Evolutionary conservation across 1,140 invertebrate genomes (phyloP).

Genomic region (Antheraea mylitta): DNA sequence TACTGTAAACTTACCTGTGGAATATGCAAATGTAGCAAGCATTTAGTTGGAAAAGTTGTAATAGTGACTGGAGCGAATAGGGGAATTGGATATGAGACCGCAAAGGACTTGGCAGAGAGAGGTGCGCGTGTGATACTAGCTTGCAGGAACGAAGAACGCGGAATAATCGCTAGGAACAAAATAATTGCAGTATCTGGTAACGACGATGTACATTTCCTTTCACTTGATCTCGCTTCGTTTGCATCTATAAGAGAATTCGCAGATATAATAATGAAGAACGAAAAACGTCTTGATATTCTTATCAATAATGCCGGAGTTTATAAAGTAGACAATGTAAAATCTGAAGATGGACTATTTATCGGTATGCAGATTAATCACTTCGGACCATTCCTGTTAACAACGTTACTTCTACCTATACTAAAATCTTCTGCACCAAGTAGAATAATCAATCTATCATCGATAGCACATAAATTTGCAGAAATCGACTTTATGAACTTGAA

Average conservation of each 20-base stretch:
- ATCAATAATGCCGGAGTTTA: constrained; percentile 88
- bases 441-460: constrained; percentile 91
- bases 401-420: constrained; percentile 83
- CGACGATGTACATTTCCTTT: constrained; percentile 61
- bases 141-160: constrained; percentile 84
- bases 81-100: constrained; percentile 92
- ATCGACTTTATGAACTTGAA: constrained; percentile 89
- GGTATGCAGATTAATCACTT: constrained; percentile 94
- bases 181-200: constrained; percentile 74
- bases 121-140: constrained; percentile 92
- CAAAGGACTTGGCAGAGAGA: constrained; percentile 86
- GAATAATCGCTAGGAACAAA: constrained; percentile 60
- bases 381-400: constrained; percentile 90
- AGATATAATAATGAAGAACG: constrained; percentile 80
- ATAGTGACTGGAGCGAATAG: constrained; percentile 93
- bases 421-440: constrained; percentile 88
- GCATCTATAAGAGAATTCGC: constrained; percentile 87
- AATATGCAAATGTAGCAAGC: constrained; percentile 48
- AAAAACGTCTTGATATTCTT: constrained; percentile 86
- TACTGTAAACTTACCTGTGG: constrained; percentile 17
- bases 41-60: constrained; percentile 83
- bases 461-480: constrained; percentile 83
- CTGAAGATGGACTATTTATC: constrained; percentile 88
- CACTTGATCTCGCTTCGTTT: constrained; percentile 88
- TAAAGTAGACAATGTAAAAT: constrained; percentile 53